Base-by-base conservation (phyloP, 2,113 vertebrate species). In the Entelurus aequoreus region DNA sequence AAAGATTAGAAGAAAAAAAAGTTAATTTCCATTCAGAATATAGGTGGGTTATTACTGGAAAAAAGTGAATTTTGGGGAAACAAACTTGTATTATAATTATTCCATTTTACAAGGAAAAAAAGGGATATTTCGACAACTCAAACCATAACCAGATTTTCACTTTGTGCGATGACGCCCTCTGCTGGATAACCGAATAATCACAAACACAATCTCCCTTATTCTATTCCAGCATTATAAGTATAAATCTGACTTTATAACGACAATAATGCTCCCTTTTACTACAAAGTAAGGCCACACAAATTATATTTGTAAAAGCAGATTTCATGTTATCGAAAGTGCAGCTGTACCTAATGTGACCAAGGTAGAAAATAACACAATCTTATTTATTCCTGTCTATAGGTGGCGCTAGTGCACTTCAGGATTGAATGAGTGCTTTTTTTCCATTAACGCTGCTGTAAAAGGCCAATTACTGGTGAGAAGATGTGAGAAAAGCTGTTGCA, bases 401-500 rank as follows among this genome's bases (percentile, higher is more conserved):
- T 77, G 86, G 82, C 63, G 84, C 79, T 84, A 48, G 58, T 65
- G 81, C 67, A 54, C 81, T 78, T 73, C 46, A 57, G n/a, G 13
- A 44, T 38, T 38, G n/a, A 4, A 9, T 19, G 12, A 59, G 44
- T 36, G 51, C 44, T 44, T 12, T 54, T 54, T 37, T 54, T 15
- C 6, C 13, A 35, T 54, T 36, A 54, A 13, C 52, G 13, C 4
- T 6, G 6, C 15, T 7, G 2, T 8, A 16, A 7, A 15, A 49
- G 48, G 48, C 14, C 53, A n/a, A 37, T 37, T 37, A 36, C 28
- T 12, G 13, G 11, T 6, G 51, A 12, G 42, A 36, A 53, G 53
- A 38, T 8, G 7, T 37, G 35, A 54, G 14, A 54, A 54, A 46
- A 46, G 42, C 42, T 46, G 3, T 11, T 46, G 42, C 4, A 54